Percentiles rank a stretch among this genome's conserved stretches.
phyloP scores from a whole-genome alignment of 2,113 vertebrate genomes.

The Cottus gobio region DNA sequence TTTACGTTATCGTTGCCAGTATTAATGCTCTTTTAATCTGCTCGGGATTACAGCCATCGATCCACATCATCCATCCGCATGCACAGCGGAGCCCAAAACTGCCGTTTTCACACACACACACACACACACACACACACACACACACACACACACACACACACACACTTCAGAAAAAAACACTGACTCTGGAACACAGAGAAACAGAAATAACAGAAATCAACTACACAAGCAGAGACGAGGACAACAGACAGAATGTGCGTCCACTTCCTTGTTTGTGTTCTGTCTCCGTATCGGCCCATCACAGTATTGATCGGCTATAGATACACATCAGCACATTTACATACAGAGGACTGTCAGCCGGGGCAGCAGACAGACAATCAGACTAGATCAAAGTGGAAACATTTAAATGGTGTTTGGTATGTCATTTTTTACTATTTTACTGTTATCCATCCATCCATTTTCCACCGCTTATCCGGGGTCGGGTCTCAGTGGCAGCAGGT shows the following conservation, averaged over 20 bases:
- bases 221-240: conserved; percentile 24
- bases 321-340: conserved; percentile 57
- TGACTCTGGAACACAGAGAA: neutral
- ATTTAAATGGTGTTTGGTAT: neutral
- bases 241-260: conserved; percentile 46
- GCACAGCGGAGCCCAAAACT: conserved; percentile 45
- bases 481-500: too few species aligned
- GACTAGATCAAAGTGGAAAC: neutral
- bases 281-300: conserved; percentile 45
- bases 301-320: conserved; percentile 51
- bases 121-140: neutral
- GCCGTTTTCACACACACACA: conserved; percentile 39
- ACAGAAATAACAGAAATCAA: conserved; percentile 26
- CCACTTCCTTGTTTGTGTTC: conserved; percentile 49
- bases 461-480: too few species aligned
- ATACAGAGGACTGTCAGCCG: conserved; percentile 27
- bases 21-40: conserved; percentile 83
- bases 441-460: too few species aligned
- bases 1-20: conserved; percentile 79
- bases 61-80: conserved; percentile 62
- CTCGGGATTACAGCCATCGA: conserved; percentile 79
- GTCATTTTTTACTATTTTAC: neutral
- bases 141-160: conserved; percentile 7
- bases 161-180: conserved; percentile 4
- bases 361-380: neutral